Evolutionary conservation across 2,888 invertebrate genomes (phyloP).

Genomic region (Dryadula phaetusa): DNA sequence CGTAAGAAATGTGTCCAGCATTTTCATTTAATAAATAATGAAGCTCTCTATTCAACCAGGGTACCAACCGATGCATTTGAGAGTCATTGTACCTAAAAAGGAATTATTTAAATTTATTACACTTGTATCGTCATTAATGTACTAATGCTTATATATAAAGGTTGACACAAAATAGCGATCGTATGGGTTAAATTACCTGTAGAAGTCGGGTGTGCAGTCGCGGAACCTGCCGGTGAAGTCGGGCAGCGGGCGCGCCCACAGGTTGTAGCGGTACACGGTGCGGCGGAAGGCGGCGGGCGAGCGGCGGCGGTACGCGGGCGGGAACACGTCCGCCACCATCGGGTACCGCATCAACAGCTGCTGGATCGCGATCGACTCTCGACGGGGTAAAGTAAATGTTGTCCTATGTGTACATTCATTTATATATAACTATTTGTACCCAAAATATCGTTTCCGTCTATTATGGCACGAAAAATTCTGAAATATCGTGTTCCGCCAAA

Average conservation of each 20-base stretch:
- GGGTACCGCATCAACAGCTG: constrained; percentile 82
- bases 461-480: no score
- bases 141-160: no score
- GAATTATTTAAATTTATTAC: constrained; percentile 20
- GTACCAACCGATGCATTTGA: constrained; percentile 91
- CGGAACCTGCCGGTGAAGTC: constrained; percentile 89
- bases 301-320: constrained; percentile 61
- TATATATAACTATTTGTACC: no score
- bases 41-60: constrained; percentile 95
- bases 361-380: constrained; percentile 85
- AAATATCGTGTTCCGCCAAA: no score
- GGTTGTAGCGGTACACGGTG: constrained; percentile 89
- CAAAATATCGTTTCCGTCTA: no score
- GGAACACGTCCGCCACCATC: constrained; percentile 62
- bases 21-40: constrained; percentile 88
- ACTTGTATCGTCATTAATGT: not conserved
- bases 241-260: constrained; percentile 89
- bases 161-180: no score
- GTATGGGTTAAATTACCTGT: constrained; percentile 80
- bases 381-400: constrained; percentile 86
- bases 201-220: constrained; percentile 90
- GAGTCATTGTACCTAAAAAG: constrained; percentile 89
- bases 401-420: constrained; percentile 77
- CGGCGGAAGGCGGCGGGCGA: constrained; percentile 84
- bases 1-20: constrained; percentile 86